These are phyloP conservation scores for Taxidea taxus DNA, from an alignment of 2,113 vertebrate genomes.

Conservation along the genomic window DNA sequence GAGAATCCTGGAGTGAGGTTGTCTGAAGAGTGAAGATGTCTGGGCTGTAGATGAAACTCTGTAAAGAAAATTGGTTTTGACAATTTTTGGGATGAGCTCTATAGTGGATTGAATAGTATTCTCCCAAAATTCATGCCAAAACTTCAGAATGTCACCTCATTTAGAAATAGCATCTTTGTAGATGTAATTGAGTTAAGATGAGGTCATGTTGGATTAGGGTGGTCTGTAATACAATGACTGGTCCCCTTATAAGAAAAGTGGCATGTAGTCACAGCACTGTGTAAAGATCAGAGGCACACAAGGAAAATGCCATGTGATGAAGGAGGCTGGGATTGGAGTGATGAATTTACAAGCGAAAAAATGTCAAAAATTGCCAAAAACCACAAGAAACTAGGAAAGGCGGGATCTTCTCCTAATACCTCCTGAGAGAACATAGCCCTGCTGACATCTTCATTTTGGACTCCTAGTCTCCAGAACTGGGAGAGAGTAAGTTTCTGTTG, in stretches of 20 bases:
- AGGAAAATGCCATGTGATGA: not conserved
- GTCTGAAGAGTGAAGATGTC: not conserved
- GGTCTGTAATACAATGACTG: not conserved
- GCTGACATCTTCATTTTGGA: not conserved
- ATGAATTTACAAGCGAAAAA: not conserved
- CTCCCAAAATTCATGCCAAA: not conserved
- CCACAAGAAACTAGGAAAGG: not conserved
- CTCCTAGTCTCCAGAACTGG: not conserved
- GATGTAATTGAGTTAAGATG: not conserved
- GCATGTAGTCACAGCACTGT: not conserved
- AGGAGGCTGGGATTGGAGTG: not conserved
- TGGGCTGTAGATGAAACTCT: not conserved
- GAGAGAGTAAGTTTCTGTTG: not conserved
- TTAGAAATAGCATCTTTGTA: not conserved
- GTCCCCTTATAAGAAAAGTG: not conserved
- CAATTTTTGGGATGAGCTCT: not conserved
- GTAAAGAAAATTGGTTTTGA: not conserved
- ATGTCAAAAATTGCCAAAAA: not conserved
- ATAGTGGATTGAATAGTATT: not conserved
- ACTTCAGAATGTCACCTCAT: not conserved
- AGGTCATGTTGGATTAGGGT: not conserved
- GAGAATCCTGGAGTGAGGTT: not conserved
- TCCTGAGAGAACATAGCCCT: not conserved
- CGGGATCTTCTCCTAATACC: not conserved
- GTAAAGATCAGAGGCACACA: not conserved